These are phyloP conservation scores for Rhagoletis pomonella DNA, from an alignment of 1,140 invertebrate genomes.

Conservation along the genomic window DNA sequence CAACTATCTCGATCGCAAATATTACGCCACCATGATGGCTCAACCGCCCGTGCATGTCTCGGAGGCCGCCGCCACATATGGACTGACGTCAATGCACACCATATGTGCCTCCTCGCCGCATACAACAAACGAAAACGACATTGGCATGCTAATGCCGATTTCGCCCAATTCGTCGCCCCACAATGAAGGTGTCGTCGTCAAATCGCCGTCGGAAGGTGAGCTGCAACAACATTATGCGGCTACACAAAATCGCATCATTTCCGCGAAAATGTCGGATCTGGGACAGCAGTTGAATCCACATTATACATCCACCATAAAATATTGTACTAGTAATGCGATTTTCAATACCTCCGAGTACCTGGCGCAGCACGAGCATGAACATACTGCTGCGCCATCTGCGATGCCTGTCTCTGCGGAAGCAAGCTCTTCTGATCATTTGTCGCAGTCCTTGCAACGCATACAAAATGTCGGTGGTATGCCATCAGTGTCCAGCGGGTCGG, in stretches of 20 bases:
- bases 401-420: constrained; percentile 5
- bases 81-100: constrained; percentile 58
- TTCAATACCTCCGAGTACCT: constrained; percentile 60
- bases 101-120: constrained; percentile 67
- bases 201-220: constrained; percentile 64
- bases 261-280: constrained; percentile 58
- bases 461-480: constrained; percentile 53
- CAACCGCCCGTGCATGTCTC: constrained; percentile 43
- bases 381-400: constrained; percentile 54
- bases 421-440: constrained; percentile 38
- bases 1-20: constrained; percentile 69
- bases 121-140: constrained; percentile 64
- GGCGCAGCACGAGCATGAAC: constrained; percentile 61
- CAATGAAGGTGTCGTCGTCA: background rate
- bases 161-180: constrained; percentile 48
- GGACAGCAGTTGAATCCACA: constrained; percentile 62
- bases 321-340: constrained; percentile 68
- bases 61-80: constrained; percentile 54
- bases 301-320: constrained; percentile 71
- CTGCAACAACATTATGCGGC: constrained; percentile 63
- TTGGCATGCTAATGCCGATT: constrained; percentile 55
- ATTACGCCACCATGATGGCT: constrained; percentile 62
- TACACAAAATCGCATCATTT: constrained; percentile 54
- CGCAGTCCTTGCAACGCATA: constrained; percentile 53
- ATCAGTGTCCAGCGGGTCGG: constrained; percentile 24